These are phyloP conservation scores for Habroteleia sp. DNA, from an alignment of 2,888 invertebrate genomes.

Conservation along the genomic window DNA sequence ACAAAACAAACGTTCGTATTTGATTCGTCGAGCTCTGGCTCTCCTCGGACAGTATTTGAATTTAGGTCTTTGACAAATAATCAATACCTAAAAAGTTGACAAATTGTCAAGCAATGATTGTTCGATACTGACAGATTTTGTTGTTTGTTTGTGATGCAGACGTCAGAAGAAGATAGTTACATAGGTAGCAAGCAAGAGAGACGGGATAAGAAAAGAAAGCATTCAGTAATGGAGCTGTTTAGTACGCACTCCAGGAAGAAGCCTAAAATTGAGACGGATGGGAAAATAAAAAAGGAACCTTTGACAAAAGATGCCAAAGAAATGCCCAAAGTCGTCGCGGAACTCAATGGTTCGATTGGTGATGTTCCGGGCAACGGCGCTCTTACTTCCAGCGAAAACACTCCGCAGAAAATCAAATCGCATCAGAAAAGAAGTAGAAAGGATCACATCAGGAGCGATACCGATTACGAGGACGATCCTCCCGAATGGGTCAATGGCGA, in stretches of 20 bases:
- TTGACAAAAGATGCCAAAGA: conserved; percentile 69
- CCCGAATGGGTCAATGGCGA: conserved; percentile 79
- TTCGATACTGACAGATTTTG: background rate
- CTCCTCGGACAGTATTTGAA: too few relatives aligned
- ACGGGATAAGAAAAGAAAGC: conserved; percentile 86
- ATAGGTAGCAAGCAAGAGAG: conserved; percentile 86
- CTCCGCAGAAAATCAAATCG: conserved; percentile 69
- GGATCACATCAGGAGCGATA: conserved; percentile 69
- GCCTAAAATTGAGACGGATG: conserved; percentile 69
- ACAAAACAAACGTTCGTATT: too few relatives aligned
- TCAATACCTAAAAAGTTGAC: conserved; percentile 37
- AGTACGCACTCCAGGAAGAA: conserved; percentile 83
- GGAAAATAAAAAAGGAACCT: conserved; percentile 69
- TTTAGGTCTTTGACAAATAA: conserved; percentile 25
- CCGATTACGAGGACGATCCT: conserved; percentile 72
- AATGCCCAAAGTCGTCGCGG: conserved; percentile 49
- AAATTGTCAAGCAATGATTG: conserved; percentile 12
- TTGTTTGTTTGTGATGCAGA: conserved; percentile 23
- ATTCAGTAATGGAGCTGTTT: conserved; percentile 87
- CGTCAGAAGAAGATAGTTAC: conserved; percentile 68
- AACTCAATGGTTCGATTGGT: conserved; percentile 55
- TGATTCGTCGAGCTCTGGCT: too few relatives aligned
- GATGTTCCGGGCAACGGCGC: conserved; percentile 37
- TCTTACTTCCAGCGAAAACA: conserved; percentile 64
- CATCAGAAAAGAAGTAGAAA: conserved; percentile 71